Evolutionary conservation across 2,113 vertebrate species (phyloP), one percentile per base, ranked within the genome.

Genomic region (Podiceps cristatus): DNA sequence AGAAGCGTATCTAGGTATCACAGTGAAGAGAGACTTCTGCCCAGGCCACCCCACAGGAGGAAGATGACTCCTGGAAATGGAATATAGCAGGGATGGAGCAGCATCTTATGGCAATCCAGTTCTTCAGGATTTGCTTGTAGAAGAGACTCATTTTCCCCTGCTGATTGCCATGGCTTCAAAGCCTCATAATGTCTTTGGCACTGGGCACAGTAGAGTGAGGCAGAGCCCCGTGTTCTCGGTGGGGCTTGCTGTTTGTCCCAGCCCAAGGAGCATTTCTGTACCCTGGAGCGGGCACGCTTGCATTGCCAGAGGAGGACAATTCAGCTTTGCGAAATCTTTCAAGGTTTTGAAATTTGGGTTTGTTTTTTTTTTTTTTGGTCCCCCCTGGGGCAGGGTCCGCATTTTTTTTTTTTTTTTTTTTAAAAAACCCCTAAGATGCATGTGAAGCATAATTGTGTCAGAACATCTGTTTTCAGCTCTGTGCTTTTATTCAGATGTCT

Each of bases 391-490:
- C 10, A 11, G 4, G 25, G 85, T 72, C 56, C 89, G 44, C 49
- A 18, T 74, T 86, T 72, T 83, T 79, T n/a, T 13, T 37, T 74
- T 86, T 72, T 83, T 79, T n/a, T 13, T 37, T 37, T 37, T 37
- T 13, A 22, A 37, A 64, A 58, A 56, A 91, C 9, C 15, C 1
- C 4, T 23, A 89, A 81, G 37, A 76, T 19, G 15, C 47, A 74
- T 95, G 33, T 64, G 56, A 91, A 62, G 31, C 76, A 35, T n/a
- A 82, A 37, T 81, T 68, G 33, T 95, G 80, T 92, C 58, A 89
- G 89, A 95, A 89, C 73, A 95, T 95, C 88, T 88, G 82, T 56
- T 96, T 96, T 94, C 19, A 12, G 49, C 86, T 92, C 45, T 79
- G 3, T 67, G 53, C 69, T 90, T 93, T 85, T 85, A 82, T 91